phyloP scores from a whole-genome alignment of 2,888 invertebrate species.

The Cheilosia grossa region DNA sequence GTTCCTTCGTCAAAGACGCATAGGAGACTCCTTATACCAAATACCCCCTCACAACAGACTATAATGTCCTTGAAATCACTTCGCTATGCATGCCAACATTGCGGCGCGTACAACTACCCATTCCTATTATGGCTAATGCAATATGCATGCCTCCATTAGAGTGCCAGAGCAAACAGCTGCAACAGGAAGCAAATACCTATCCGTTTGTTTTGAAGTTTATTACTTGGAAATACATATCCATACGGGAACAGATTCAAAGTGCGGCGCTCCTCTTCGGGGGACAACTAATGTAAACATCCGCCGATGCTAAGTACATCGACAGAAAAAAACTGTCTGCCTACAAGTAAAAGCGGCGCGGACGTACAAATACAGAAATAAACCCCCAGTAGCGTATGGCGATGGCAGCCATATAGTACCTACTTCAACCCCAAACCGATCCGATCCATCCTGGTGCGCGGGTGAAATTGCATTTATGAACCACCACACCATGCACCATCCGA shows the following conservation, averaged over 20 bases:
- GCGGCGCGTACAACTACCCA: slow-evolving; percentile 1
- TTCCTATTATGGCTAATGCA: slow-evolving; percentile 23
- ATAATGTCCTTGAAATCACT: slow-evolving; percentile 26
- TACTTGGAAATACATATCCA: slow-evolving; percentile 44
- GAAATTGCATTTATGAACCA: slow-evolving; percentile 29
- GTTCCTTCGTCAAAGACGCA: background rate
- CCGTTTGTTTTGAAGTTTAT: slow-evolving; percentile 52
- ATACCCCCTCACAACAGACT: background rate
- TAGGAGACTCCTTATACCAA: background rate
- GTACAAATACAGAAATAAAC: slow-evolving; percentile 37
- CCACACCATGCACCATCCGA: background rate
- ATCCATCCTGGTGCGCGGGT: slow-evolving; percentile 4
- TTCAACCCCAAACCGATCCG: slow-evolving; percentile 8
- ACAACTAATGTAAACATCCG: slow-evolving; percentile 32
- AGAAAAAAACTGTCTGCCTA: background rate
- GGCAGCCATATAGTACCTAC: background rate
- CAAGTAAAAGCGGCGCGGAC: background rate
- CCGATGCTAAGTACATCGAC: slow-evolving; percentile 8
- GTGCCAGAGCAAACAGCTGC: slow-evolving; percentile 20
- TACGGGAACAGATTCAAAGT: slow-evolving; percentile 49
- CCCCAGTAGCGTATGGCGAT: background rate
- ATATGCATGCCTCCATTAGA: slow-evolving; percentile 40
- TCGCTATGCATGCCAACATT: background rate
- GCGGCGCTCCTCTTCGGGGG: slow-evolving; percentile 40
- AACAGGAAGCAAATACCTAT: slow-evolving; percentile 53